Percentiles rank a stretch among this genome's conserved stretches.
phyloP scores from a whole-genome alignment of 37 sponge, comb jelly and placozoan species.

The Haliclona indistincta region DNA sequence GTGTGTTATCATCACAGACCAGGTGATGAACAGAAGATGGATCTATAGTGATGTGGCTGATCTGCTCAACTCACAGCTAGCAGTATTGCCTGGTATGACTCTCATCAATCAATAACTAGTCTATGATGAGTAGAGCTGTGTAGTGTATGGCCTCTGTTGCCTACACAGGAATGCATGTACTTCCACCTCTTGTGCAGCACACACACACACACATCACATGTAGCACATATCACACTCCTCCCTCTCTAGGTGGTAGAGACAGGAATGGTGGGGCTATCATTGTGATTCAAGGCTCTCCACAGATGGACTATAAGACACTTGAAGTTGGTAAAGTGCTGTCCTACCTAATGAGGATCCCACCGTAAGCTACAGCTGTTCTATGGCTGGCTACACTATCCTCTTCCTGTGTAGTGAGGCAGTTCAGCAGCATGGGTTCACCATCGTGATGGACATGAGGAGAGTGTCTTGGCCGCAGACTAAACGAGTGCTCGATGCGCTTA shows the following conservation, averaged over 20 bases:
- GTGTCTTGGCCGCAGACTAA: conserved; percentile 37
- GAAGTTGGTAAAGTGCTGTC: conserved; percentile 46
- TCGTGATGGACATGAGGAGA: conserved; percentile 44
- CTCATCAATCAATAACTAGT: background rate
- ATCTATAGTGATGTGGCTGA: conserved; percentile 51
- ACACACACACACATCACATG: background rate
- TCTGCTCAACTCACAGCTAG: conserved; percentile 27
- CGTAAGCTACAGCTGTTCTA: conserved; percentile 33
- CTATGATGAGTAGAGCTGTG: background rate
- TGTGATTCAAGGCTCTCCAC: conserved; percentile 22
- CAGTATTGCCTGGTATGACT: conserved; percentile 46
- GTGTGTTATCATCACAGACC: too few relatives aligned
- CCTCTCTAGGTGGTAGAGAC: conserved; percentile 62
- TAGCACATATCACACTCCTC: background rate
- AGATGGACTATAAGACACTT: conserved; percentile 23
- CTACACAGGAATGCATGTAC: background rate
- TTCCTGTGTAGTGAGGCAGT: conserved; percentile 40
- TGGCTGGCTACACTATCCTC: background rate
- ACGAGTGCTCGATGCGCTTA: conserved; percentile 39
- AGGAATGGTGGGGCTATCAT: conserved; percentile 54
- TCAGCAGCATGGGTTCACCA: conserved; percentile 50
- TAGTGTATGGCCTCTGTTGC: background rate
- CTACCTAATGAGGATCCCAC: conserved; percentile 62
- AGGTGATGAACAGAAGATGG: conserved; percentile 46
- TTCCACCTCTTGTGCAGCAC: background rate